These are phyloP conservation scores for Elegia similella DNA, from an alignment of 2,888 invertebrate genomes.

Conservation along the genomic window DNA sequence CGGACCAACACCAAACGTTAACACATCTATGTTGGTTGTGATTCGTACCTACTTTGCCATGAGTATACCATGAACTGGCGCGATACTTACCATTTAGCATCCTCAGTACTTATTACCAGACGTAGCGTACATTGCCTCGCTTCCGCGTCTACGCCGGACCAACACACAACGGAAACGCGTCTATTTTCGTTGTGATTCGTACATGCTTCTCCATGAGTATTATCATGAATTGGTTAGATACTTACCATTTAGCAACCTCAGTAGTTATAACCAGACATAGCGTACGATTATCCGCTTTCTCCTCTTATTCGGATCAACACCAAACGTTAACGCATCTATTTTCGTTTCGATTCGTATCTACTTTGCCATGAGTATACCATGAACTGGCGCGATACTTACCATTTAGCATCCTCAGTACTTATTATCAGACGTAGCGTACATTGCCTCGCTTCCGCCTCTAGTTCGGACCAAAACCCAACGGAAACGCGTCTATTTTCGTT, in stretches of 20 bases:
- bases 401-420: too few relatives aligned
- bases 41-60: constrained; percentile 59
- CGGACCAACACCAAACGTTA: too few relatives aligned
- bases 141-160: constrained; percentile 21
- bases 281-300: neutral
- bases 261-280: too few relatives aligned
- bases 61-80: too few relatives aligned
- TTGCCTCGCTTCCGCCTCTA: constrained; percentile 17
- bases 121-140: neutral
- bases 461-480: constrained; percentile 39
- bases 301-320: too few relatives aligned
- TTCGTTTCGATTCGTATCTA: constrained; percentile 55
- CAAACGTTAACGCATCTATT: constrained; percentile 69
- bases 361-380: too few relatives aligned
- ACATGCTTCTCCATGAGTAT: constrained; percentile 65
- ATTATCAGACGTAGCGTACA: too few relatives aligned
- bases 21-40: constrained; percentile 59
- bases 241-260: too few relatives aligned
- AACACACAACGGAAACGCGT: constrained; percentile 66
- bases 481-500: constrained; percentile 66
- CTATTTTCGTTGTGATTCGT: constrained; percentile 55
- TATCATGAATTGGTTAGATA: too few relatives aligned
- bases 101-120: too few relatives aligned
- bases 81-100: too few relatives aligned
- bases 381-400: constrained; percentile 50